phyloP scores from a whole-genome alignment of 2,888 invertebrate genomes.

The Phrixothrix hirtus region DNA sequence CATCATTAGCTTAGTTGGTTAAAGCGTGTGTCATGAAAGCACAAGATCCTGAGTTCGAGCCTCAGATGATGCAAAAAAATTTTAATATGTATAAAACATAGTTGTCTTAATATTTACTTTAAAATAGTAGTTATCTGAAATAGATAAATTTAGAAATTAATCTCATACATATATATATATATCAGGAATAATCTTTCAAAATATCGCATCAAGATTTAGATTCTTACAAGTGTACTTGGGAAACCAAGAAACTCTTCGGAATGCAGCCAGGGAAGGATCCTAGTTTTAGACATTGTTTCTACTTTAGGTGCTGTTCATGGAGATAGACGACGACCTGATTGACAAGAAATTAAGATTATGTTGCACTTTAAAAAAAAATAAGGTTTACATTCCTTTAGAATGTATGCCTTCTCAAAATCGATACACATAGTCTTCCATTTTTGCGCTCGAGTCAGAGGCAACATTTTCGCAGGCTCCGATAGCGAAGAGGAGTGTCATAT shows the following conservation, averaged over 20 bases:
- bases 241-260: neutral
- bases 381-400: neutral
- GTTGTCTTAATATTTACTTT: too few relatives aligned
- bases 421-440: neutral
- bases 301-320: neutral
- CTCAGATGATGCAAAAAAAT: too few relatives aligned
- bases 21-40: too few relatives aligned
- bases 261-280: neutral
- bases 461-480: too few relatives aligned
- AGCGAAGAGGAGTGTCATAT: neutral
- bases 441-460: neutral
- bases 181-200: neutral
- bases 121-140: too few relatives aligned
- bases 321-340: neutral
- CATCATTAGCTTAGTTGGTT: too few relatives aligned
- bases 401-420: neutral
- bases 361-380: neutral
- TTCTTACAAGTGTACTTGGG: neutral
- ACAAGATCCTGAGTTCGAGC: too few relatives aligned
- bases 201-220: neutral
- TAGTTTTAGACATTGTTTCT: constrained; percentile 1
- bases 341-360: neutral
- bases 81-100: too few relatives aligned
- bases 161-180: too few relatives aligned
- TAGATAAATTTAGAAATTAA: too few relatives aligned